phyloP scores from a whole-genome alignment of 1,140 invertebrate species.

The Ostrea edulis region DNA sequence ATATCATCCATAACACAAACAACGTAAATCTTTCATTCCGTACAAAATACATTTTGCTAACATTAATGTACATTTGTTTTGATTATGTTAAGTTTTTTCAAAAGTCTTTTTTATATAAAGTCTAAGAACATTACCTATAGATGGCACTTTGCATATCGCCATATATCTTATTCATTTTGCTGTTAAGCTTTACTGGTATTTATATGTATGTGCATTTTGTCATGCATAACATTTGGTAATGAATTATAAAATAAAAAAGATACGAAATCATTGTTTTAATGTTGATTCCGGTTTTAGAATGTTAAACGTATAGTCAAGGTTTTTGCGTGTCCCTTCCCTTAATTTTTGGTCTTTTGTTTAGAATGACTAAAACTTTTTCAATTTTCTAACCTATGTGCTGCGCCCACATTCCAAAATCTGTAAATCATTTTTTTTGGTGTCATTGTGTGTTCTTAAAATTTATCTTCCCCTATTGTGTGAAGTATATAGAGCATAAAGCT shows the following conservation, averaged over 20 bases:
- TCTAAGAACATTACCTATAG: background rate
- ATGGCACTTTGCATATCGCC: no score
- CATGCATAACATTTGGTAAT: background rate
- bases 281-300: background rate
- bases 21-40: background rate
- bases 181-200: no score
- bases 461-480: conserved; percentile 6
- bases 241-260: background rate
- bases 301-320: background rate
- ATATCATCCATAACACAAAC: no score
- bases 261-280: background rate
- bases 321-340: background rate
- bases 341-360: conserved; percentile 10
- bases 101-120: background rate
- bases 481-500: conserved; percentile 14
- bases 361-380: conserved; percentile 22
- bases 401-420: conserved; percentile 20
- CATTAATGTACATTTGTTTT: background rate
- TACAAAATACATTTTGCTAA: background rate
- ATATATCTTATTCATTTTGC: no score
- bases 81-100: background rate
- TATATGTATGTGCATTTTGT: background rate
- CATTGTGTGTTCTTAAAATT: conserved; percentile 10
- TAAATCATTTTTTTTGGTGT: conserved; percentile 20
- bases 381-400: background rate